Base-by-base conservation (phyloP, 1,140 invertebrate genomes). In the Drosophila nikananu region DNA sequence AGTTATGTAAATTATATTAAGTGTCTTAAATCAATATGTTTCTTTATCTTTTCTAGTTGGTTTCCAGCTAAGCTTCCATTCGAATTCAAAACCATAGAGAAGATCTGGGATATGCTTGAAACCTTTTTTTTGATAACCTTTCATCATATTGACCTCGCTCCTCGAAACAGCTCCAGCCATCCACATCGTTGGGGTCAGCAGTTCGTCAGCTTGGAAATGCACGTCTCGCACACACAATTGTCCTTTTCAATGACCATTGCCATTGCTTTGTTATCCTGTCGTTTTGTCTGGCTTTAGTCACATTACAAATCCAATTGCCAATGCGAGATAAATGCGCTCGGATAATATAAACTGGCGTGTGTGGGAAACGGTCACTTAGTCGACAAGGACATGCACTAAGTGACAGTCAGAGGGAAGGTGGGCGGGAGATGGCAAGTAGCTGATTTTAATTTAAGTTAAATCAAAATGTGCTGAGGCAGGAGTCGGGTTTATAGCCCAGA, bases 381-480 rank as follows among this genome's bases (percentile, higher is more conserved):
- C 52, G 49, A 51, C 65, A 68, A 42, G 65, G 52, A 71, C 37
- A 55, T 62, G 44, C 54, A 67, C 59, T 68, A 75, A 61, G 64
- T 59, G 27, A 52, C 60, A 67, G 67, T 27, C 78, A 23, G 32
- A 41, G 8, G 35, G 25, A 41, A 17, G 35, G 25, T 13, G 19
- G 39, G 12, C 2, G 13, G 12, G 21, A n/a, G 17, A 10, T 17
- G 21, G 30, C 12, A 52, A 32, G 54, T 42, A 82, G 62, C 66
- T 82, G 83, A 86, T 86, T 86, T 76, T 81, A 70, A 71, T 79
- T 86, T 76, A 44, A 77, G 77, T 80, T 77, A 66, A 86, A 79
- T 86, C 71, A 65, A 80, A 86, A 72, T 67, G 66, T 77, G 80
- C 77, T 86, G 71, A 81, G 62, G 27, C 68, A 65, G 32, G 39